Evolutionary conservation across 2,113 vertebrate species (phyloP).

Genomic region (Gallinago jamesoni): DNA sequence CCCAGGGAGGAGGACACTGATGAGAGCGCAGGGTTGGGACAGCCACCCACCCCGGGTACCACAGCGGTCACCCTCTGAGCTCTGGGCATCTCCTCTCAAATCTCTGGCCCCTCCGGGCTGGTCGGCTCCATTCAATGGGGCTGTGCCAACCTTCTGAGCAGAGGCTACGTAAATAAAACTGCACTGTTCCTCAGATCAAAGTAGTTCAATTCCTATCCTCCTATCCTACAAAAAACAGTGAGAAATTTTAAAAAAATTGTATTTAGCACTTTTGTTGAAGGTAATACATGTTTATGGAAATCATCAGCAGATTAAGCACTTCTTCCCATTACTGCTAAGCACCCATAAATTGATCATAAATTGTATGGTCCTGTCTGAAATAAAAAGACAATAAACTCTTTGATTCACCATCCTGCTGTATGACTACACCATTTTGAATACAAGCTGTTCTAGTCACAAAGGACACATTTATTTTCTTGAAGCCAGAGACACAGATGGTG

Average conservation of each 20-base stretch:
- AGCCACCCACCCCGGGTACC: fast-evolving
- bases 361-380: constrained; percentile 1
- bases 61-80: not conserved
- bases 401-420: not conserved
- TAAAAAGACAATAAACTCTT: not conserved
- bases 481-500: constrained; percentile 26
- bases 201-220: not conserved
- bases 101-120: not conserved
- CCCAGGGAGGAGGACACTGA: not conserved
- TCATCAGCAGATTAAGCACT: not conserved
- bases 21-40: fast-evolving
- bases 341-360: constrained; percentile 11
- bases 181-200: not conserved
- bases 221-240: not conserved
- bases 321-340: not conserved
- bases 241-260: not conserved
- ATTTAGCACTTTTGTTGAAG: not conserved
- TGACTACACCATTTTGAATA: constrained; percentile 32
- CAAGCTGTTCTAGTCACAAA: constrained; percentile 40
- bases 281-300: not conserved
- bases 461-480: constrained; percentile 36
- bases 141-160: not conserved
- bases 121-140: fast-evolving
- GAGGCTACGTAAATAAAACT: not conserved
- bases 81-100: not conserved